A percentile compares a stretch with the other conserved stretches of the same genome.
These are phyloP conservation scores for Agrotis exclamationis DNA, from an alignment of 2,888 invertebrate genomes.

Conservation along the genomic window DNA sequence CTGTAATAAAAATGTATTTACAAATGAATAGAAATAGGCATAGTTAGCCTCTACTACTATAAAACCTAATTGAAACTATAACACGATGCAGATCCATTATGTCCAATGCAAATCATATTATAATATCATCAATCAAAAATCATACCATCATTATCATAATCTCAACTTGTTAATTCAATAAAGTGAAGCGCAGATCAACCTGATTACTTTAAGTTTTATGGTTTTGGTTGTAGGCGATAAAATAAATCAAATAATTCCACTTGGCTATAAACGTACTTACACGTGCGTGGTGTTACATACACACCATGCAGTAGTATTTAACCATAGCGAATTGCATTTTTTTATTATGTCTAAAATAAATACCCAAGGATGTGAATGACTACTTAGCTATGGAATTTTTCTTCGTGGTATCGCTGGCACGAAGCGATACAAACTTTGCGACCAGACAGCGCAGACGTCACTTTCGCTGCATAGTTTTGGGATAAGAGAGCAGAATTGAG, in stretches of 20 bases:
- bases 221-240: slow-evolving; percentile 29
- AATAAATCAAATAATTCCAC: slow-evolving; percentile 23
- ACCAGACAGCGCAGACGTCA: too few relatives aligned
- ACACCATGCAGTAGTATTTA: slow-evolving; percentile 27
- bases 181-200: slow-evolving; percentile 6
- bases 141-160: neutral
- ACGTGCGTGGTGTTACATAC: slow-evolving; percentile 35
- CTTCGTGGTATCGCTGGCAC: too few relatives aligned
- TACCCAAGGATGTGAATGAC: slow-evolving; percentile 20
- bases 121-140: too few relatives aligned
- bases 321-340: slow-evolving; percentile 34
- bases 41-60: neutral
- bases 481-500: too few relatives aligned
- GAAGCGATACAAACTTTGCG: too few relatives aligned
- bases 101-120: neutral
- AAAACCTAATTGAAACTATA: neutral
- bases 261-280: slow-evolving; percentile 32
- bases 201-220: slow-evolving; percentile 30
- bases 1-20: too few relatives aligned
- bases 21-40: too few relatives aligned
- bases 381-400: neutral
- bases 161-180: slow-evolving; percentile 1
- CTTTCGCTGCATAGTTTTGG: too few relatives aligned
- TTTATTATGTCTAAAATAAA: slow-evolving; percentile 24
- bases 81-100: neutral